phyloP scores from a whole-genome alignment of 2,797 vertebrate genomes.

The Cygnus olor region DNA sequence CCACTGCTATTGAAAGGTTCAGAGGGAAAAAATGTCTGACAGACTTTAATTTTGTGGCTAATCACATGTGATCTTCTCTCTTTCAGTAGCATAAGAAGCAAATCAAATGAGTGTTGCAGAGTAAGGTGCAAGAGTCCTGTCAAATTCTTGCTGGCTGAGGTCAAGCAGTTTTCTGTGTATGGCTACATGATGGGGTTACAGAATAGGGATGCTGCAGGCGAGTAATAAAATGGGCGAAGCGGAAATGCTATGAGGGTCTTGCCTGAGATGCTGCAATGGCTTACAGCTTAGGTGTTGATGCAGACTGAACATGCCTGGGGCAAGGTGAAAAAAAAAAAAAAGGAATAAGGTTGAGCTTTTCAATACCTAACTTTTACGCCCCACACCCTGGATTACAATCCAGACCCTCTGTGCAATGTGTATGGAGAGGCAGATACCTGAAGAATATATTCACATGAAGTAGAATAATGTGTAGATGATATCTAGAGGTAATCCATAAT shows the following conservation, averaged over 20 bases:
- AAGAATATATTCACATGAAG: background rate
- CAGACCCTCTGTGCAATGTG: background rate
- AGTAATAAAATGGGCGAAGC: background rate
- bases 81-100: background rate
- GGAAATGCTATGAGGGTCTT: background rate
- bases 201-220: background rate
- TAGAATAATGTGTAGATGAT: background rate
- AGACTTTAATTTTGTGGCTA: background rate
- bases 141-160: background rate
- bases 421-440: background rate
- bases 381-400: background rate
- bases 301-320: conserved; percentile 34
- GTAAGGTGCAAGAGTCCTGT: background rate
- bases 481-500: background rate
- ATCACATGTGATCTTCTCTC: background rate
- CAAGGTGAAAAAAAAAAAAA: background rate
- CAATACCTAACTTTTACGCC: background rate
- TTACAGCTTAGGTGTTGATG: background rate
- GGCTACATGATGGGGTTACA: background rate
- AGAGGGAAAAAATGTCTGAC: background rate
- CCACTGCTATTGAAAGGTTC: background rate
- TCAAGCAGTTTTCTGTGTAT: background rate
- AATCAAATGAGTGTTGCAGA: background rate
- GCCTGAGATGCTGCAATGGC: background rate
- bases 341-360: background rate